A percentile compares a stretch with the other conserved stretches of the same genome.
Conservation (phyloP, 64 coral and sea anemone species). For the Pocillopora damicornis region DNA sequence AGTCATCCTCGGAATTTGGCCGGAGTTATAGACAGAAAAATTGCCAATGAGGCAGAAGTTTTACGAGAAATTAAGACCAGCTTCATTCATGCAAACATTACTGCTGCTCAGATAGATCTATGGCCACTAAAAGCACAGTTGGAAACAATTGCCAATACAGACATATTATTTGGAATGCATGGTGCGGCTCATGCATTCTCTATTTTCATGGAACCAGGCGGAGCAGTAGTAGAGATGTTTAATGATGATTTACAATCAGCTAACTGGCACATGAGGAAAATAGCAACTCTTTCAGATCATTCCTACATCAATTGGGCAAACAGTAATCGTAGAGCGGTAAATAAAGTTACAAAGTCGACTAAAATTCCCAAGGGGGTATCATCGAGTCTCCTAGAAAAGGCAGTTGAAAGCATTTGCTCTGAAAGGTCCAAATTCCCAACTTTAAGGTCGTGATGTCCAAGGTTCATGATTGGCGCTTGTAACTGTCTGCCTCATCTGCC, state of each 20-base stretch:
- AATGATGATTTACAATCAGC: background rate
- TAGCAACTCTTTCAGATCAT: conserved; percentile 23
- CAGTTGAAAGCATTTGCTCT: background rate
- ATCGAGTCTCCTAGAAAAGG: background rate
- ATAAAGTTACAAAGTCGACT: background rate
- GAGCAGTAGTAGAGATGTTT: conserved; percentile 20
- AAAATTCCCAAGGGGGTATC: background rate
- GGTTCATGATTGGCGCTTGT: too few relatives aligned
- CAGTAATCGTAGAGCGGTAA: background rate
- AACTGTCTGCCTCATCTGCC: too few relatives aligned
- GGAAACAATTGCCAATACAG: conserved; percentile 5
- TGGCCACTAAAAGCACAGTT: conserved; percentile 3
- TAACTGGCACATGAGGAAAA: conserved; percentile 31
- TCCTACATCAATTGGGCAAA: background rate
- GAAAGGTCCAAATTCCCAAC: background rate
- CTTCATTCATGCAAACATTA: background rate
- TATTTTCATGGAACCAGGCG: conserved; percentile 21
- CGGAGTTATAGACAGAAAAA: conserved; percentile 8
- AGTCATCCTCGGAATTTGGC: conserved; percentile 25
- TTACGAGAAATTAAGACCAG: background rate
- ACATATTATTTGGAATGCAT: conserved; percentile 40
- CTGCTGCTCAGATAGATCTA: background rate
- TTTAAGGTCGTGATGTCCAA: too few relatives aligned
- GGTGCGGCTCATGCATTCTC: conserved; percentile 12
- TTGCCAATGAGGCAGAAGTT: conserved; percentile 20